Base-by-base conservation (phyloP, 37 sponge, comb jelly and placozoan species). In the Theonella swinhoei region DNA sequence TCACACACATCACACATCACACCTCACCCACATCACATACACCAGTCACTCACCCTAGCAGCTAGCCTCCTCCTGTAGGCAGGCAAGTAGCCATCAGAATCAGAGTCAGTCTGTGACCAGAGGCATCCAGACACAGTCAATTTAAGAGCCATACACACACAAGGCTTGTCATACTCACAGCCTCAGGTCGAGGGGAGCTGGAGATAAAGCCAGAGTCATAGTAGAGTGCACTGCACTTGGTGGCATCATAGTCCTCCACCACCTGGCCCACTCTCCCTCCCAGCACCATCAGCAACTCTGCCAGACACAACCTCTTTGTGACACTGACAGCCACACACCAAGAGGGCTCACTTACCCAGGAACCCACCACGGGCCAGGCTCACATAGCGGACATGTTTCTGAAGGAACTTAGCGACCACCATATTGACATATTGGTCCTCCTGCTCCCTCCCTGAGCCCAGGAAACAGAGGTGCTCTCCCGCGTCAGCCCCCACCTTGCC, bases 341-440 rank as follows among this genome's bases (percentile, higher is more conserved):
- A 9, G 41, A 39, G 0, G 32, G 1, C 20, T 26, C 3, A 76
- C 86, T 36, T 34, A 93, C 94, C 94, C 24, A 87, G 78, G 64
- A 90, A 93, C 0, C 94, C 94, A 20, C 96, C 96, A 24, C 84
- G 76, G 20, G 91, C 91, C 69, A 92, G 25, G 30, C 96, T 95
- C 70, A 95, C 78, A 58, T 93, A 90, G 42, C 89, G 89, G 29
- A 75, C 77, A 29, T 78, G 75, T 38, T 84, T 88, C 85, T 94
- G 98, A 5, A 97, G 93, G 90, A 97, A 95, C 76, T 95, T 90
- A 26, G 98, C 93, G 11, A 97, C 87, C 25, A 97, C 94, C 98
- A 97, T 97, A 78, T 94, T 88, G 19, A 92, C 77, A 59, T 88
- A 88, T 68, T 94, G 98, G 88, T 97, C 98, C 74, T 97, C 98